phyloP scores from a whole-genome alignment of 35 echinoderm and acorn worm genomes.

The Amphiura filiformis region DNA sequence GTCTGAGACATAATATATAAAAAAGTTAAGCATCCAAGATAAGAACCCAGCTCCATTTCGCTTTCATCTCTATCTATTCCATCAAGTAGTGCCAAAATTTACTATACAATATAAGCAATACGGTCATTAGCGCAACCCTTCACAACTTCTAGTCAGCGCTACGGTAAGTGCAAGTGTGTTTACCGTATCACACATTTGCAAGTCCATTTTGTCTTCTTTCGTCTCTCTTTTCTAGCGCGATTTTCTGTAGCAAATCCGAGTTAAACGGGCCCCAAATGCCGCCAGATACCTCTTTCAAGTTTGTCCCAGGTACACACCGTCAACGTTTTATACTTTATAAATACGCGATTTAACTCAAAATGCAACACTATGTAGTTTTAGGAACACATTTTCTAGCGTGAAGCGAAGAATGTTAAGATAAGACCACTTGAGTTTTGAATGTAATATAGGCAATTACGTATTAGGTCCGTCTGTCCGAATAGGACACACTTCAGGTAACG shows the following conservation, averaged over 20 bases:
- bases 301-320: neutral
- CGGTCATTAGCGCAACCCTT: neutral
- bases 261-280: neutral
- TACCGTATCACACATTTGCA: neutral
- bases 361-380: neutral
- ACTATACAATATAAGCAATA: neutral
- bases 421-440: no score
- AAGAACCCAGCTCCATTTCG: neutral
- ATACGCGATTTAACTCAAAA: neutral
- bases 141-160: neutral
- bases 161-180: neutral
- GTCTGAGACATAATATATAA: neutral
- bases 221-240: neutral
- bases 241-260: neutral
- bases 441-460: no score
- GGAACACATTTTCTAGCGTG: neutral
- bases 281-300: neutral
- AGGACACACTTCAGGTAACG: no score
- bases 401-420: slow-evolving; percentile 3
- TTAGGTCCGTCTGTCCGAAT: no score
- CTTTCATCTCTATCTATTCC: neutral
- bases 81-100: neutral
- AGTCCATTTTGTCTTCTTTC: neutral
- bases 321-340: slow-evolving; percentile 2
- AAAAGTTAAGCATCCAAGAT: neutral